These are phyloP conservation scores for Acanthococcus lagerstroemiae DNA, from an alignment of 2,888 invertebrate species.

Conservation along the genomic window DNA sequence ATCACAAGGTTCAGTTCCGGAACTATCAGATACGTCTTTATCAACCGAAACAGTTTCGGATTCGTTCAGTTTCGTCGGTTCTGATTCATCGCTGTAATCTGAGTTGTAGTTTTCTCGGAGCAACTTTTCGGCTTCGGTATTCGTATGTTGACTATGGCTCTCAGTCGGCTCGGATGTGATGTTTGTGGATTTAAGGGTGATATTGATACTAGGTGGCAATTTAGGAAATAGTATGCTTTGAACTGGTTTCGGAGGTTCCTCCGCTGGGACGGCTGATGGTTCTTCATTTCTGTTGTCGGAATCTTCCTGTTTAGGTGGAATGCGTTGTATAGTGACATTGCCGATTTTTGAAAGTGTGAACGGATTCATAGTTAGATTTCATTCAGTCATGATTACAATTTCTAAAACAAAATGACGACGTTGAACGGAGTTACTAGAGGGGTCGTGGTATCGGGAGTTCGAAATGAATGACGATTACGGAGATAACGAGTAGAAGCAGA, in stretches of 20 bases:
- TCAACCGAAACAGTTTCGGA: not conserved
- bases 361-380: constrained; percentile 34
- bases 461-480: too few relatives aligned
- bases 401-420: too few relatives aligned
- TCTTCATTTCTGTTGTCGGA: not conserved
- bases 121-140: not conserved
- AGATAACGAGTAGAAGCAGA: too few relatives aligned
- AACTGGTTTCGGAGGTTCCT: not conserved
- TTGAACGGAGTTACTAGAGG: too few relatives aligned
- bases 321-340: constrained; percentile 52
- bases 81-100: not conserved
- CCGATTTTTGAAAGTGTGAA: constrained; percentile 46
- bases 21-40: not conserved
- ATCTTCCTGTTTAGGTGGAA: constrained; percentile 40
- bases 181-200: constrained; percentile 12
- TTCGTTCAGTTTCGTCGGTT: not conserved
- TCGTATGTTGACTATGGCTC: too few relatives aligned
- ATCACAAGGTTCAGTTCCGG: not conserved
- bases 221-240: constrained; percentile 13
- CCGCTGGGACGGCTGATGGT: not conserved
- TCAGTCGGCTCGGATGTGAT: not conserved
- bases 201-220: constrained; percentile 26
- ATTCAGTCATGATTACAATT: too few relatives aligned
- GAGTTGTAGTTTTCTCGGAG: not conserved
- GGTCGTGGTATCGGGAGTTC: too few relatives aligned